Percentiles rank a stretch among this genome's conserved stretches.
Conservation (phyloP, 2,113 vertebrate genomes). For the Budorcas taxicolor region DNA sequence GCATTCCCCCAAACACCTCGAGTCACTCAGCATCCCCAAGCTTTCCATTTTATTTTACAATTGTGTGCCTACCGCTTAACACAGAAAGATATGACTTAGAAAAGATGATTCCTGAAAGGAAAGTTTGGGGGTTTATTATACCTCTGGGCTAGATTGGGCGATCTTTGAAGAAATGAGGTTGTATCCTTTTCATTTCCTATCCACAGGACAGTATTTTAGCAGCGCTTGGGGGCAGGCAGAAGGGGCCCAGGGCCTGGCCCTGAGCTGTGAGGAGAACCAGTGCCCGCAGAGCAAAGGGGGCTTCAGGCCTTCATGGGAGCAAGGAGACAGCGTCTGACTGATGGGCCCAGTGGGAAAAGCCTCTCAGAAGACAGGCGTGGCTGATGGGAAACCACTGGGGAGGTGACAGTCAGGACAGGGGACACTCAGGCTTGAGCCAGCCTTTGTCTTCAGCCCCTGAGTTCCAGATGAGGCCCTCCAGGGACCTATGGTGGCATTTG, state of each 20-base stretch:
- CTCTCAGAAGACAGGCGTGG: neutral
- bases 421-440: fast-evolving
- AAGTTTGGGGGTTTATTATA: constrained; percentile 95
- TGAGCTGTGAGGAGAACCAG: constrained; percentile 79
- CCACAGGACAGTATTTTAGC: constrained; percentile 91
- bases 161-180: constrained; percentile 96
- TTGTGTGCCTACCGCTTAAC: constrained; percentile 86
- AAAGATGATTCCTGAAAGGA: constrained; percentile 91
- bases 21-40: neutral
- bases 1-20: neutral
- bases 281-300: constrained; percentile 75
- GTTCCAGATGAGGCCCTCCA: neutral
- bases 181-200: constrained; percentile 94
- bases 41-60: constrained; percentile 68
- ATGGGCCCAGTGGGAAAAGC: constrained; percentile 77
- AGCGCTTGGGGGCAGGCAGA: constrained; percentile 83
- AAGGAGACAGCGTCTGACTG: constrained; percentile 81
- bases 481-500: too few species aligned
- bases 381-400: neutral
- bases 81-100: constrained; percentile 93
- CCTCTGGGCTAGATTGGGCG: constrained; percentile 89
- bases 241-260: constrained; percentile 75
- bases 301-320: constrained; percentile 81
- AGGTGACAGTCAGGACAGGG: neutral
- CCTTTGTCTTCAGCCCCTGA: neutral